Base-by-base conservation (phyloP, 2,113 vertebrate genomes). In the Rhadina sibilatrix region DNA sequence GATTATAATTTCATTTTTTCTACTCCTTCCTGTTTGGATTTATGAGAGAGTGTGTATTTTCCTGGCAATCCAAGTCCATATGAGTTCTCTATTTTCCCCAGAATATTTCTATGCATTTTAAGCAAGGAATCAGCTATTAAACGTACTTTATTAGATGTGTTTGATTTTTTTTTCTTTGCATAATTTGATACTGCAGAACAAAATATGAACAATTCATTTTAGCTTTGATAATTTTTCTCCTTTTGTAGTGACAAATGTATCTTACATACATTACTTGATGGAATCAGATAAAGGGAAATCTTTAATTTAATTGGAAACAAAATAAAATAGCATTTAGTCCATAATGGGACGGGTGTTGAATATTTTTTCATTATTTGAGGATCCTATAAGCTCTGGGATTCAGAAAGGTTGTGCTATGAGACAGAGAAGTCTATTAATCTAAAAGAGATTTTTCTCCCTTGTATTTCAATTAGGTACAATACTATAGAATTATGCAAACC, bases 401-500 rank as follows among this genome's bases (percentile, higher is more conserved):
- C 10, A 79, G 21, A 63, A 89, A 76, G 22, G 21, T 6, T 47
- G 20, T 46, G 9, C 22, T 49, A 49, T 35, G 83, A 33, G n/a
- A 56, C 10, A 61, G 5, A 56, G 27, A 66, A 66, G 35, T 15
- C 31, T 94, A 82, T 84, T 94, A 54, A 77, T 90, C 33, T 85
- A 77, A 94, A 97, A 92, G 56, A 96, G 42, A 70, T 79, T 76
- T 95, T 92, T 89, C n/a, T 69, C 11, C 47, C 54, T 89, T 72
- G 42, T 79, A 92, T 97, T 96, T 96, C 63, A 83, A 46, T 88
- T 84, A 86, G 28, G 31, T 87, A 28, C 9, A 72, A 75, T 89
- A 79, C 21, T 83, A 47, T 16, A 83, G 61, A 93, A 93, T 88
- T 96, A 96, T 80, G 57, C 76, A 96, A 97, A 95, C 63, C 70